phyloP scores from a whole-genome alignment of 2,888 invertebrate species.

The Latrodectus hesperus region DNA sequence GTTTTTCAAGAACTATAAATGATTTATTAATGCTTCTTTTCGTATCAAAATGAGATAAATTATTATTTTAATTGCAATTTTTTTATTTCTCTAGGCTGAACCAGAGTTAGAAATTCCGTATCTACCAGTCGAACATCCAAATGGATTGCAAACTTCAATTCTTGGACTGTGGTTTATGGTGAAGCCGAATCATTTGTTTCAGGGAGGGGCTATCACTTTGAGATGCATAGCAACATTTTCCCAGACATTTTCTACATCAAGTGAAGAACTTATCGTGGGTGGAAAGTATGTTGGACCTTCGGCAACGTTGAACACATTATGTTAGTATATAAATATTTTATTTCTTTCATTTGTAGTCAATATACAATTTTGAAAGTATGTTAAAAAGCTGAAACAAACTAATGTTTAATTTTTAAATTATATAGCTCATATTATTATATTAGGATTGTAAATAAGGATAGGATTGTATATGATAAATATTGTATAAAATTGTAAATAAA shows the following conservation, averaged over 20 bases:
- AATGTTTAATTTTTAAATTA: too few species aligned
- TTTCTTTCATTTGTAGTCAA: too few species aligned
- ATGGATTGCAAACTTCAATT: constrained; percentile 50
- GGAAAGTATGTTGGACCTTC: constrained; percentile 40
- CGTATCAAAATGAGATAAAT: too few species aligned
- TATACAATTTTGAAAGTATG: too few species aligned
- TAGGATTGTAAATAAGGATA: too few species aligned
- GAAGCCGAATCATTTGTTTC: constrained; percentile 40
- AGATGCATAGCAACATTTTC: constrained; percentile 58
- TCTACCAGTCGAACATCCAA: constrained; percentile 43
- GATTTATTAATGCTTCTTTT: too few species aligned
- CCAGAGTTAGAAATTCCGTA: constrained; percentile 37
- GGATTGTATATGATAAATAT: too few species aligned
- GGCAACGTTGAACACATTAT: constrained; percentile 42
- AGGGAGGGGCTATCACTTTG: constrained; percentile 53
- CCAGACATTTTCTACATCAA: constrained; percentile 60
- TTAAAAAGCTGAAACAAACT: too few species aligned
- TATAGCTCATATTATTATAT: too few species aligned
- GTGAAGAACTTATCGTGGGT: constrained; percentile 64
- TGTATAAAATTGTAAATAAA: too few species aligned
- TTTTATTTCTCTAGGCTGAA: constrained; percentile 23
- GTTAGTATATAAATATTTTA: constrained; percentile 15
- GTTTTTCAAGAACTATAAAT: too few species aligned
- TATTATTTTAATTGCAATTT: too few species aligned
- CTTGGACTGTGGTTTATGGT: constrained; percentile 60